A percentile compares a stretch with the other conserved stretches of the same genome.
Conservation (phyloP, 2,888 invertebrate genomes). For the Clostera curtula region DNA sequence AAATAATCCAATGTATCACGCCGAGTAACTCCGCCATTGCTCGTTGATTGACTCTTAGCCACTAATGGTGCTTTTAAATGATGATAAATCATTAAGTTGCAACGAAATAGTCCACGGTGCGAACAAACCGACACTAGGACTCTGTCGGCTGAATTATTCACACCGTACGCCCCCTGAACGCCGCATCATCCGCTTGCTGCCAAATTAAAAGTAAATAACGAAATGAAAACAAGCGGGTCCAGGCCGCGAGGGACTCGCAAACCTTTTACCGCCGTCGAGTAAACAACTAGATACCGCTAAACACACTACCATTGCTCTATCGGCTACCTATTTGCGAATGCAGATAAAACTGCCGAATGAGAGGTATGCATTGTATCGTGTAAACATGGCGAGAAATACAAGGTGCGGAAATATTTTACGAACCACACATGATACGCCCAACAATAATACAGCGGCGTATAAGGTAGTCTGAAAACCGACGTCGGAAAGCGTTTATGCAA, state of each 20-base stretch:
- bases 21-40: no score
- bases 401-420: no score
- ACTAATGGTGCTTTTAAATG: no score
- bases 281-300: constrained; percentile 64
- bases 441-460: no score
- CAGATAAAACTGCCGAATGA: constrained; percentile 52
- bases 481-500: no score
- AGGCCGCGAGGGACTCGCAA: constrained; percentile 67
- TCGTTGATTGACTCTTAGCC: no score
- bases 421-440: no score
- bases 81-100: no score
- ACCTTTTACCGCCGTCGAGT: constrained; percentile 70
- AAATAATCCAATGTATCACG: no score
- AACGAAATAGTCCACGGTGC: constrained; percentile 11
- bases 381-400: constrained; percentile 6
- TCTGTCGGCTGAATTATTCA: constrained; percentile 67
- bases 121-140: constrained; percentile 33
- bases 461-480: no score
- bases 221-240: constrained; percentile 69
- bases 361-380: constrained; percentile 30
- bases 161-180: constrained; percentile 54
- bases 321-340: constrained; percentile 60
- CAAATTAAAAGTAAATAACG: constrained; percentile 76
- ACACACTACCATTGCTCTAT: constrained; percentile 69
- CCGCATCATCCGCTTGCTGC: constrained; percentile 71